These are phyloP conservation scores for Aproaerema taeniolella DNA, from an alignment of 2,888 invertebrate genomes.

Conservation along the genomic window DNA sequence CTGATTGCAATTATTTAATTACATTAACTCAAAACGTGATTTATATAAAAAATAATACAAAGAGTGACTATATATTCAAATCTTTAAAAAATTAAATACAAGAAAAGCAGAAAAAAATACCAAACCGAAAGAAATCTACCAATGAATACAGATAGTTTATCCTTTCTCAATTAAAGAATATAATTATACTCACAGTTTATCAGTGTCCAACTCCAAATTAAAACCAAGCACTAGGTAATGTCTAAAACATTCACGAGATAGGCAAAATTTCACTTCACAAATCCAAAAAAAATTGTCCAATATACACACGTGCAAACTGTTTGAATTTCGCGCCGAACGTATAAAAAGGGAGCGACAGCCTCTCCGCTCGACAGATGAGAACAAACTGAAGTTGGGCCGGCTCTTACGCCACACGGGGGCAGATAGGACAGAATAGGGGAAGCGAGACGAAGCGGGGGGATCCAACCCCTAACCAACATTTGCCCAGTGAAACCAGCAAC, in stretches of 20 bases:
- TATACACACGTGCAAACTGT: conserved; percentile 25
- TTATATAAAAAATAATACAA: no score
- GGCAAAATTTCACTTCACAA: conserved; percentile 26
- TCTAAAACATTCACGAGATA: conserved; percentile 23
- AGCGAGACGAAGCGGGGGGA: conserved; percentile 30
- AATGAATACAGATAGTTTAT: no score
- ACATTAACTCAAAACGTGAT: no score
- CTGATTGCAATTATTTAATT: no score
- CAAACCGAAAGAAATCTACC: no score
- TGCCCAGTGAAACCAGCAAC: conserved; percentile 50
- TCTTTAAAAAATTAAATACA: no score
- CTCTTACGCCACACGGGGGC: conserved; percentile 49
- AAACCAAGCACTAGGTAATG: conserved; percentile 24
- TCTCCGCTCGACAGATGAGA: conserved; percentile 34
- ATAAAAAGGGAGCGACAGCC: conserved; percentile 30
- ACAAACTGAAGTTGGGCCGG: conserved; percentile 49
- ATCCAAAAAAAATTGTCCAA: conserved; percentile 24
- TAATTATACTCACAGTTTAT: conserved; percentile 18
- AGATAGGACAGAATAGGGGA: conserved; percentile 28
- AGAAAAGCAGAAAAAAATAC: no score
- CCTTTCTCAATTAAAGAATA: no score
- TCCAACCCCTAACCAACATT: conserved; percentile 55
- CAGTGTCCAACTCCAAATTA: conserved; percentile 21
- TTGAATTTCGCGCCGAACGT: conserved; percentile 57
- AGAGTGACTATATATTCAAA: no score